Base-by-base conservation (phyloP, 2,888 invertebrate species). In the Uropetala carovei region DNA sequence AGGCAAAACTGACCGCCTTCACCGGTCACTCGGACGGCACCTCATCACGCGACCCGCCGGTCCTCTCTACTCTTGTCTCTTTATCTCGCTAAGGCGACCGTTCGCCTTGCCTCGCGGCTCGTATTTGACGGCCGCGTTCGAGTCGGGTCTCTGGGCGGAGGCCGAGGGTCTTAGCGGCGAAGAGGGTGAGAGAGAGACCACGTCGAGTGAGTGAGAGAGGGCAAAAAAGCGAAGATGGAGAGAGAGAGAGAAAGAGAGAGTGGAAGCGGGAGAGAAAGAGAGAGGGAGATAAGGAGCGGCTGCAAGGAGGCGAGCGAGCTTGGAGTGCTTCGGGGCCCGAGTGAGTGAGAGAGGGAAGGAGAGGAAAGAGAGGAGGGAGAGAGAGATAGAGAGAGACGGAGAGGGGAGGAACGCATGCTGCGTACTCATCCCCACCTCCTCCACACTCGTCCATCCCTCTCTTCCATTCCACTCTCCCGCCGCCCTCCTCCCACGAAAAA, bases 341-440 rank as follows among this genome's bases (percentile, higher is more conserved):
- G 85, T 85, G 86, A 22, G 82, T 43, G 59, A 30, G 57, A n/a
- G 85, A 85, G 85, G 86, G 18, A 30, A 27, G 30, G 86, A 59
- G 59, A 43, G 82, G 82, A 82, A n/a, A n/a, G n/a, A n/a, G n/a
- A n/a, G n/a, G n/a, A 22, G 57, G 86, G 27, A 59, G 16, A 86
- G 86, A 27, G 58, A 27, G 85, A 60, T 27, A 18, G 83, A 43
- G 56, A 43, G 30, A n/a, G 18, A 57, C 9, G n/a, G 16, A 43
- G 56, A 56, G 83, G 56, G 83, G 83, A 83, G 68, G 9, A 18
- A 60, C 64, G 22, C 64, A 89, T 27, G 89, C 68, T 89, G 89
- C 89, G 68, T 64, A 43, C 89, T 64, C 89, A 68, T 89, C 89
- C 89, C 89, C 89, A 64, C 89, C 89, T 89, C 68, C 13, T 75